Percentiles rank a stretch among this genome's conserved stretches.
Conservation (phyloP, 2,113 vertebrate species). For the Balaeniceps rex region DNA sequence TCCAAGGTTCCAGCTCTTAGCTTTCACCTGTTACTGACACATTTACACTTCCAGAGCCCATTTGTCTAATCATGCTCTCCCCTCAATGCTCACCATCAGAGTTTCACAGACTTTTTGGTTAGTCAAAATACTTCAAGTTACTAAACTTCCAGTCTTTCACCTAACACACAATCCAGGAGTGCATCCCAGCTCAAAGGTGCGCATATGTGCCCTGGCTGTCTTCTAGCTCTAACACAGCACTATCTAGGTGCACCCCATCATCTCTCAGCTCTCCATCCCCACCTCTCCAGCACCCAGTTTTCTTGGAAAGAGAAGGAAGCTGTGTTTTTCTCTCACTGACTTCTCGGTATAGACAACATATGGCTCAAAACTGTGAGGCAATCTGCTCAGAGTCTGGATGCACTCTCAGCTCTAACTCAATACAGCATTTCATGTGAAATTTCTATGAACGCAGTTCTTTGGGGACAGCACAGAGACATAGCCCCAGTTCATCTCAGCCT, state of each 20-base stretch:
- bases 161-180: not conserved
- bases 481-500: not conserved
- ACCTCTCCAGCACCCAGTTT: not conserved
- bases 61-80: not conserved
- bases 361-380: constrained; percentile 45
- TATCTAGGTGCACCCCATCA: not conserved
- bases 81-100: not conserved
- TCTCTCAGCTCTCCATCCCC: not conserved
- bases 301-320: constrained; percentile 39
- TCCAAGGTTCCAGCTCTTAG: not conserved
- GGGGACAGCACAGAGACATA: not conserved
- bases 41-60: not conserved
- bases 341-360: constrained; percentile 57
- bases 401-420: not conserved
- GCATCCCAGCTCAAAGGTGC: not conserved
- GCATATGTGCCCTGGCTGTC: not conserved
- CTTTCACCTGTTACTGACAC: not conserved
- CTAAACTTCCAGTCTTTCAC: not conserved
- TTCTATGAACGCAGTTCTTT: not conserved
- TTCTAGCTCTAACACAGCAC: not conserved
- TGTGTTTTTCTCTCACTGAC: constrained; percentile 20
- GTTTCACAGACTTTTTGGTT: not conserved
- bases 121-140: not conserved
- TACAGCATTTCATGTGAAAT: not conserved
- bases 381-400: constrained; percentile 46